Evolutionary conservation across 1,140 invertebrate species (phyloP), one percentile per base, ranked within the genome.

Genomic region (Trialeurodes vaporariorum): DNA sequence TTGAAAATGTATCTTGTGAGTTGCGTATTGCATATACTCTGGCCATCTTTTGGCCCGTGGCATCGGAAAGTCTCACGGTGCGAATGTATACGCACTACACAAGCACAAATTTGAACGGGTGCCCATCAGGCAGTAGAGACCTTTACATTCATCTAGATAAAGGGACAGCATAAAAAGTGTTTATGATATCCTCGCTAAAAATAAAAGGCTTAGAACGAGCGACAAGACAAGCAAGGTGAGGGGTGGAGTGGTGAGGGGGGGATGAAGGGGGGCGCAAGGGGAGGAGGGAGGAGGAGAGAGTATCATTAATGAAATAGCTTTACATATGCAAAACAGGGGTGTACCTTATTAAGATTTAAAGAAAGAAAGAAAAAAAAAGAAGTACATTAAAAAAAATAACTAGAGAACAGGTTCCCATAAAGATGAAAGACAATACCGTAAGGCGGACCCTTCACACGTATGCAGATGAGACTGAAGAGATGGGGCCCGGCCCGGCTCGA

Each of bases 341-440:
- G 34, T 49, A 49, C 34, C 34, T 49, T 49, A 49, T 49, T 49
- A 49, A 49, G 34, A 49, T 49, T 49, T 49, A 49, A 49, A 49
- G 17, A 49, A 9, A 49, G 17, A 49, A 17, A 49, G 17, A 49
- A 49, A 49, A 49, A 49, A 9, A 49, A 49, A 49, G 34, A 49
- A 49, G 34, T 49, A 49, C 34, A 49, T 49, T 49, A 49, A 49
- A 49, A 49, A 49, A 49, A 49, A 5, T 49, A 49, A 49, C 34
- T 17, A 17, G 17, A 17, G 34, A 49, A 49, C 34, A 49, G 34
- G 34, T 49, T 49, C 34, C 34, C 34, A 49, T n/a, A n/a, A n/a
- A n/a, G 34, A 17, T 17, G 34, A 49, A 49, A 49, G 34, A 49
- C 34, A 49, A 49, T 49, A 49, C 34, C 34, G 34, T n/a, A n/a